A percentile compares a stretch with the other conserved stretches of the same genome.
Evolutionary conservation across 2,797 vertebrate species (phyloP).

Genomic region (Anisognathus igniventris): DNA sequence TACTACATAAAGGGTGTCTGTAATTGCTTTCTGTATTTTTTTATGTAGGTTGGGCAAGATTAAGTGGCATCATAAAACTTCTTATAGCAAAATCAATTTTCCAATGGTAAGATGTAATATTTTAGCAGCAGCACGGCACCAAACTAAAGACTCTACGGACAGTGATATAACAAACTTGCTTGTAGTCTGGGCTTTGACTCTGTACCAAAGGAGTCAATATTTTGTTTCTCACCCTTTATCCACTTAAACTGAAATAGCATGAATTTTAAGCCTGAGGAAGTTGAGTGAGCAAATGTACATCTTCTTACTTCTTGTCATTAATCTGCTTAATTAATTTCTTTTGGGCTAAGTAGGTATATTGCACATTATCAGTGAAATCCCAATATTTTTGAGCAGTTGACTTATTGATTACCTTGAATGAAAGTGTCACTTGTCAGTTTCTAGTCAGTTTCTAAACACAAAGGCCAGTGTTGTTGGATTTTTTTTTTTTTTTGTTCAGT

Average conservation of each 20-base stretch:
- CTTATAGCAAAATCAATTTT: conserved; percentile 70
- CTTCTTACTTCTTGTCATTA: background rate
- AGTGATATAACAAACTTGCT: conserved; percentile 24
- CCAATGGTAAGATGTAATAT: conserved; percentile 60
- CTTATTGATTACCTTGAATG: background rate
- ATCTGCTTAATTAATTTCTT: background rate
- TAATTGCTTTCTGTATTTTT: conserved; percentile 62
- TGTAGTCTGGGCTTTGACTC: background rate
- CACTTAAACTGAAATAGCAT: conserved; percentile 21
- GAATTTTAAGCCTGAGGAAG: conserved; percentile 21
- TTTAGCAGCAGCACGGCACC: conserved; percentile 44
- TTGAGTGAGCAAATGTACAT: background rate
- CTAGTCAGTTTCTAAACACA: background rate
- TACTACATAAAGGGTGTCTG: conserved; percentile 44
- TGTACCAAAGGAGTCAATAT: background rate
- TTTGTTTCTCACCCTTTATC: background rate
- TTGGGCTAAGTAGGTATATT: background rate
- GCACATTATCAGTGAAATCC: background rate
- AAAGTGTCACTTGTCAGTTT: background rate
- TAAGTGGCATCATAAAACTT: conserved; percentile 63
- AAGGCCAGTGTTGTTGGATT: background rate
- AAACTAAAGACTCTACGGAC: conserved; percentile 14
- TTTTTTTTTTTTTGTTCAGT: background rate
- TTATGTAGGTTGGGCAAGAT: conserved; percentile 63
- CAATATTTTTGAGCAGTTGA: background rate